Base-by-base conservation (phyloP, 2,113 vertebrate species). In the Chaetops frenatus region DNA sequence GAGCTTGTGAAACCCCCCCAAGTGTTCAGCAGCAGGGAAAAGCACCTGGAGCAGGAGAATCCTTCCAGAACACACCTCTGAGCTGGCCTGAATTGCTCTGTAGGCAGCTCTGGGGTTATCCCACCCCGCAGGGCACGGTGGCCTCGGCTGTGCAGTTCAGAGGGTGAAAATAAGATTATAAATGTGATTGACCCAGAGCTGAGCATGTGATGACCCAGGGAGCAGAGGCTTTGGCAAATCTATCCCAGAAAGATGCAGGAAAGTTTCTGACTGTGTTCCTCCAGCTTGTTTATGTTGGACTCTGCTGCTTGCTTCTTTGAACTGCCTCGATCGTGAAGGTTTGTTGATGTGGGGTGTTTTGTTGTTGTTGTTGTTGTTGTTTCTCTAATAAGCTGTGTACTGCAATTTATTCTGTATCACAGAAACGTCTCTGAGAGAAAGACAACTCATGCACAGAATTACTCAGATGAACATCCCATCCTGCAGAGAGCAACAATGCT, bases 401-500 rank as follows among this genome's bases (percentile, higher is more conserved):
- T 71, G 90, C 80, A 92, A 90, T 96, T 90, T 90, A 93, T 77
- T 94, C 82, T 79, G 85, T 73, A 92, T 94, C 82, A 88, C 88
- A 96, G 90, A 60, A 90, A 81, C 5, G 0, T 80, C 60, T 86
- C 79, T 0, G 12, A 73, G 78, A 94, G 87, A 88, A 81, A 70
- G 85, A 86, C 82, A 93, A 71, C 47, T 95, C 90, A 81, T 21
- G 90, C 90, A 86, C 78, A 74, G 95, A 96, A 90, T 86, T 85
- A 81, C 90, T 93, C 88, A 93, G 92, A 69, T 2, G 1, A 48
- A 86, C 86, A 80, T 81, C 82, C 69, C 92, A 71, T 51, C 94
- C 94, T 88, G 94, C 95, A 86, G 96, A 96, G 95, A 92, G 70
- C 84, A 96, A 94, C 95, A 96, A 93, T 74, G 82, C 61, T 35